Percentiles rank a stretch among this genome's conserved stretches.
phyloP scores from a whole-genome alignment of 2,888 invertebrate genomes.

The Gryllus longicercus region DNA sequence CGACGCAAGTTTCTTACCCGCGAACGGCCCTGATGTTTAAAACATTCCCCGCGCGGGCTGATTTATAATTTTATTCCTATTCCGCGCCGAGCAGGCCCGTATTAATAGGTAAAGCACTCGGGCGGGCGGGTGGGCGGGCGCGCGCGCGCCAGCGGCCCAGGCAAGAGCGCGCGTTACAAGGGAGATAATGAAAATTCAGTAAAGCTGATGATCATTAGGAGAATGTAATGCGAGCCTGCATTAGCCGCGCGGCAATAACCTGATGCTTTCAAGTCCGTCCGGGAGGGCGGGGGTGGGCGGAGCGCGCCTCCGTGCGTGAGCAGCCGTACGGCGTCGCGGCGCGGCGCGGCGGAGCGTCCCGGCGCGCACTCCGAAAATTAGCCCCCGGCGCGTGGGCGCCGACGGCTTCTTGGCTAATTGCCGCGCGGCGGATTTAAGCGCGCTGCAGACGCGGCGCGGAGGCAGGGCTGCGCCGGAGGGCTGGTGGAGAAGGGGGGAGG shows the following conservation, averaged over 20 bases:
- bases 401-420: constrained; percentile 17
- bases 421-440: neutral
- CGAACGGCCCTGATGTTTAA: neutral
- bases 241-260: neutral
- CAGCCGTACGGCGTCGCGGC: neutral
- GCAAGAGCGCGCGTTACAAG: neutral
- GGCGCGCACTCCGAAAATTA: neutral
- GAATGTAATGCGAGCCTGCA: neutral
- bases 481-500: too few relatives aligned
- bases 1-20: too few relatives aligned
- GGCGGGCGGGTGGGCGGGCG: too few relatives aligned
- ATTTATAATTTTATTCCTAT: neutral
- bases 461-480: too few relatives aligned
- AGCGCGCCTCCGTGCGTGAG: neutral
- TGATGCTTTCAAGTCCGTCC: neutral
- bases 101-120: neutral
- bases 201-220: constrained; percentile 11
- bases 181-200: neutral
- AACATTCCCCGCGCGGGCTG: neutral
- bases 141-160: neutral
- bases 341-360: neutral
- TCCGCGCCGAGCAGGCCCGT: neutral
- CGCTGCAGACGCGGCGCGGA: neutral
- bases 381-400: neutral
- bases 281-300: neutral